These are phyloP conservation scores for Acanthornis magna DNA, from an alignment of 2,797 vertebrate species.

Conservation along the genomic window DNA sequence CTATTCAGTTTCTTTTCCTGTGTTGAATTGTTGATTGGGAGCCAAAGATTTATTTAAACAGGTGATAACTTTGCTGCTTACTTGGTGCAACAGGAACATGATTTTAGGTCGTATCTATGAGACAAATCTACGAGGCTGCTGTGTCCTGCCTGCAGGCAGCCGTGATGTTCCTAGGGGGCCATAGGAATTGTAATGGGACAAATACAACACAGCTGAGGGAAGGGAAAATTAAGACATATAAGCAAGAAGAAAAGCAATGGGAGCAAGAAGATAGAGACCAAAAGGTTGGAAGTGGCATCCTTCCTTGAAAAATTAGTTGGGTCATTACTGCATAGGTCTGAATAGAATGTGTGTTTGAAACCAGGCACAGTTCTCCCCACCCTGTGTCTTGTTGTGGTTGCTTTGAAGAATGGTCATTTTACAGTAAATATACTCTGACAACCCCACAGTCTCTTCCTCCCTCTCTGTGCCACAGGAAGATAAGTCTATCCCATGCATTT, in stretches of 20 bases:
- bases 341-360: neutral
- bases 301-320: neutral
- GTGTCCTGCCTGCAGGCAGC: neutral
- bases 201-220: neutral
- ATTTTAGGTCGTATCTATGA: conserved; percentile 25
- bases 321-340: neutral
- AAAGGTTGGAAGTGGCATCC: neutral
- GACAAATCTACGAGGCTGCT: neutral
- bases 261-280: neutral
- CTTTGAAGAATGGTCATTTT: neutral
- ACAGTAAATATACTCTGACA: conserved; percentile 5
- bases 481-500: neutral
- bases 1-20: conserved; percentile 52
- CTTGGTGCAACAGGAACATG: neutral
- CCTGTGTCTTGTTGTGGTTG: neutral
- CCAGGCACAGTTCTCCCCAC: neutral
- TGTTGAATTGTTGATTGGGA: conserved; percentile 38
- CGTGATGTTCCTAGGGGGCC: fast-evolving
- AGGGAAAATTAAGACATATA: neutral
- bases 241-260: neutral
- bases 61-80: conserved; percentile 38
- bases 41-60: conserved; percentile 62
- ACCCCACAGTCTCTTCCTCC: neutral
- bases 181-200: neutral
- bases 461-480: neutral